phyloP scores from a whole-genome alignment of 2,113 vertebrate genomes.

The Alces alces region DNA sequence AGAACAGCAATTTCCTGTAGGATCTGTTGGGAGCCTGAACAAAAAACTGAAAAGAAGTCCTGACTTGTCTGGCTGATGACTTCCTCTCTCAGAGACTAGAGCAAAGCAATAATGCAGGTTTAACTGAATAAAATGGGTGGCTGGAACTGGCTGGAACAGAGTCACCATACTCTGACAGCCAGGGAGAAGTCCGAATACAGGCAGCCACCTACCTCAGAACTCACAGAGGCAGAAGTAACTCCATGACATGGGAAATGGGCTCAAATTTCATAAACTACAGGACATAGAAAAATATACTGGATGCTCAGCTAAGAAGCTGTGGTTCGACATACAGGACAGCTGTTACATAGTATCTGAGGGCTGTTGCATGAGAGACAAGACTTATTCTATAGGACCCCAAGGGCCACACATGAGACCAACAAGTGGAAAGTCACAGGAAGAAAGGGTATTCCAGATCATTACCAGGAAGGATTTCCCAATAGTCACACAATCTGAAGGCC shows the following conservation, averaged over 20 bases:
- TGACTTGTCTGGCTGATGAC: neutral
- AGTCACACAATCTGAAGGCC: neutral
- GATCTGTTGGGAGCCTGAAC: neutral
- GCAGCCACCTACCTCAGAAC: neutral
- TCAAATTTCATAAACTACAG: neutral
- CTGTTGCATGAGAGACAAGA: neutral
- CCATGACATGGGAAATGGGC: neutral
- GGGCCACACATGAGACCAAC: neutral
- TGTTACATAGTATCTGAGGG: neutral
- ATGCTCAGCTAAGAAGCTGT: neutral
- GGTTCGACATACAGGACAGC: neutral
- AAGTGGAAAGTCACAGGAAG: neutral
- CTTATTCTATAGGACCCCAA: neutral
- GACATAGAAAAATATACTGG: neutral
- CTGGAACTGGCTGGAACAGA: neutral
- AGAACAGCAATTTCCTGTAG: neutral
- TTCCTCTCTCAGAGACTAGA: neutral
- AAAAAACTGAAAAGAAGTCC: neutral
- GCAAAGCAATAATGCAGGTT: neutral
- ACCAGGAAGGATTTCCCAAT: neutral
- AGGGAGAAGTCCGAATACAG: neutral
- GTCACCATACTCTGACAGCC: neutral
- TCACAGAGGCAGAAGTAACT: neutral
- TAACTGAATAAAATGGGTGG: neutral
- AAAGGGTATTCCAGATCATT: neutral